Conservation (phyloP, 1,140 invertebrate species). For the Dendrolimus kikuchii region DNA sequence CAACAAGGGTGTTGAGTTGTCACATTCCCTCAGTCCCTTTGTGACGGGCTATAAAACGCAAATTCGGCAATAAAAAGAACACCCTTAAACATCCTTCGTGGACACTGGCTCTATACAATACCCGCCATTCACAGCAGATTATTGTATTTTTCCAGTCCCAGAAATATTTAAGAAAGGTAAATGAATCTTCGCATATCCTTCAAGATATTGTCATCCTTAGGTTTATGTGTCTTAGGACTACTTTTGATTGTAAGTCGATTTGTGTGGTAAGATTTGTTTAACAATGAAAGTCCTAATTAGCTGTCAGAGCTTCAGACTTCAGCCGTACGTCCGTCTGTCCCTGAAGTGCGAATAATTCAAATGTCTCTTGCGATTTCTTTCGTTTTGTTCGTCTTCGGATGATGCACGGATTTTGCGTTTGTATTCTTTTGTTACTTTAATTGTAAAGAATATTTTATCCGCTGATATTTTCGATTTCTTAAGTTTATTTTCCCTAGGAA, state of each 20-base stretch:
- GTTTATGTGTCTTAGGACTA: slow-evolving; percentile 18
- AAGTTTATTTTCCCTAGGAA: no score
- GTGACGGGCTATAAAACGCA: slow-evolving; percentile 67
- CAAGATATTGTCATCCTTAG: slow-evolving; percentile 38
- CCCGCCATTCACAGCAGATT: slow-evolving; percentile 59
- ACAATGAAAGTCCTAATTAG: slow-evolving; percentile 68
- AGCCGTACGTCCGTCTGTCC: slow-evolving; percentile 48
- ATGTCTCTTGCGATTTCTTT: slow-evolving; percentile 62
- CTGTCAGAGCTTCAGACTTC: slow-evolving; percentile 60
- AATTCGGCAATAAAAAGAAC: slow-evolving; percentile 70
- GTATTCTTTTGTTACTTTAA: slow-evolving; percentile 21
- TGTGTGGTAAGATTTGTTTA: slow-evolving; percentile 56
- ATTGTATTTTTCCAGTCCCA: slow-evolving; percentile 67
- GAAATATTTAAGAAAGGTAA: slow-evolving; percentile 66
- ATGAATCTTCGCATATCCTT: slow-evolving; percentile 37
- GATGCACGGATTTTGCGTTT: slow-evolving; percentile 3
- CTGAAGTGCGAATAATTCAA: slow-evolving; percentile 67
- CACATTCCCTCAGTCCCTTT: slow-evolving; percentile 59
- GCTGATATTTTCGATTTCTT: no score
- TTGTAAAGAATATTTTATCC: not conserved
- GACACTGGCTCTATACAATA: slow-evolving; percentile 68
- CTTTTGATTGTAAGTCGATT: slow-evolving; percentile 23
- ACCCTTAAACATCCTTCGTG: slow-evolving; percentile 67
- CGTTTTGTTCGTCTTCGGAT: slow-evolving; percentile 28
- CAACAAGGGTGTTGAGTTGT: slow-evolving; percentile 51